A percentile compares a stretch with the other conserved stretches of the same genome.
phyloP scores from a whole-genome alignment of 92 coral and sea anemone species.

The Parazoanthus atlanticus region DNA sequence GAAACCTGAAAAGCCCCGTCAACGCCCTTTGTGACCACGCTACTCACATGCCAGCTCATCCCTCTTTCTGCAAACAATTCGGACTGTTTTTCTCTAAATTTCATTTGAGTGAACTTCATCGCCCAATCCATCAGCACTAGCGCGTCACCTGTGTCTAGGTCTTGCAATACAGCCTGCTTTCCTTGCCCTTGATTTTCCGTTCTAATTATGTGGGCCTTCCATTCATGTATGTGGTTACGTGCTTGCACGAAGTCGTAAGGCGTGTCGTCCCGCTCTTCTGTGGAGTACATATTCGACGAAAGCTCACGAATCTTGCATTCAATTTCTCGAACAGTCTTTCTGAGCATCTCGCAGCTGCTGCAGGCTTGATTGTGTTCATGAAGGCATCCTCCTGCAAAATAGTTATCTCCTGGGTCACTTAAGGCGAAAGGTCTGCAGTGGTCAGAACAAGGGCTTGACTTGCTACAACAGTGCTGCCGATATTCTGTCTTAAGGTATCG shows the following conservation, averaged over 20 bases:
- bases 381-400: conserved; percentile 34
- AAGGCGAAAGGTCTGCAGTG: conserved; percentile 60
- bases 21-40: conserved; percentile 32
- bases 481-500: conserved; percentile 58
- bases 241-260: conserved; percentile 52
- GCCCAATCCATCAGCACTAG: conserved; percentile 66
- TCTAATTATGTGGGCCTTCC: conserved; percentile 63
- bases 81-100: conserved; percentile 63
- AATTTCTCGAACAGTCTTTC: conserved; percentile 28
- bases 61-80: conserved; percentile 69
- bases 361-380: conserved; percentile 49
- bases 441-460: conserved; percentile 53
- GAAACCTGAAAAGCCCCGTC: conserved; percentile 21
- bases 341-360: conserved; percentile 54
- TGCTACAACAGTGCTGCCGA: conserved; percentile 44
- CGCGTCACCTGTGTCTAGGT: conserved; percentile 40
- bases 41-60: conserved; percentile 66
- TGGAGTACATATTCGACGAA: conserved; percentile 38
- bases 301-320: conserved; percentile 33
- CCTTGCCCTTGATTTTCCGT: conserved; percentile 48
- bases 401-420: conserved; percentile 45
- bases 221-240: conserved; percentile 22
- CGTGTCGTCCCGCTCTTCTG: conserved; percentile 48
- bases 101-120: conserved; percentile 55
- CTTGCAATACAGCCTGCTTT: conserved; percentile 46